These are phyloP conservation scores for Sialia sialis DNA, from an alignment of 2,113 vertebrate species.

Conservation along the genomic window DNA sequence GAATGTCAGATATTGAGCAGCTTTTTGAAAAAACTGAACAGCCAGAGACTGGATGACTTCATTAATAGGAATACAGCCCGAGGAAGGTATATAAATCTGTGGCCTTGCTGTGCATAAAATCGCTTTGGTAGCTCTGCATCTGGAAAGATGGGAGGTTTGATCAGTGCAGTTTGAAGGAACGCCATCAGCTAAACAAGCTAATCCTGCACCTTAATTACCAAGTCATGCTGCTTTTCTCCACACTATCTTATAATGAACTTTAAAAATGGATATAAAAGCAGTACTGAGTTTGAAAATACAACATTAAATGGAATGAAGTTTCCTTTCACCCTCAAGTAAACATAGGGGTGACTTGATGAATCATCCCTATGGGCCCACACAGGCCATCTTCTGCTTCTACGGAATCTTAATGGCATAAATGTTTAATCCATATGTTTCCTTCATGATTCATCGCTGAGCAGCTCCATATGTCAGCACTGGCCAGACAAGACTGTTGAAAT, in stretches of 20 bases:
- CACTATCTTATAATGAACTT: not conserved
- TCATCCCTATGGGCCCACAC: conserved; percentile 1
- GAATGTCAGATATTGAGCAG: not conserved
- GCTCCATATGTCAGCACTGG: not conserved
- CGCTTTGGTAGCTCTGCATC: not conserved
- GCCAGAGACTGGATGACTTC: not conserved
- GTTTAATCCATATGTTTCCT: conserved; percentile 39
- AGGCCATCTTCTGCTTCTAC: conserved; percentile 20
- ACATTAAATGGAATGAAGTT: not conserved
- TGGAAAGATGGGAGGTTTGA: not conserved
- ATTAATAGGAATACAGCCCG: not conserved
- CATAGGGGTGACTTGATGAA: not conserved
- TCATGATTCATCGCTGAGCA: conserved; percentile 15
- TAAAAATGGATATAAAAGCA: not conserved
- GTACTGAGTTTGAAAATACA: not conserved
- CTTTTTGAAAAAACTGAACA: not conserved
- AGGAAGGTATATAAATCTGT: not conserved
- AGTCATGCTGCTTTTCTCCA: not conserved
- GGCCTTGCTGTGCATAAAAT: not conserved
- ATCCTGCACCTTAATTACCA: not conserved
- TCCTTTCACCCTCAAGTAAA: not conserved
- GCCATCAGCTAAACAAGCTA: not conserved
- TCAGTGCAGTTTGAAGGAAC: not conserved
- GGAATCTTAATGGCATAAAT: conserved; percentile 2
- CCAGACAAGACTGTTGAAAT: not conserved